Evolutionary conservation across 2,888 invertebrate species (phyloP), one percentile per base, ranked within the genome.

Genomic region (Hypercompe scribonia): DNA sequence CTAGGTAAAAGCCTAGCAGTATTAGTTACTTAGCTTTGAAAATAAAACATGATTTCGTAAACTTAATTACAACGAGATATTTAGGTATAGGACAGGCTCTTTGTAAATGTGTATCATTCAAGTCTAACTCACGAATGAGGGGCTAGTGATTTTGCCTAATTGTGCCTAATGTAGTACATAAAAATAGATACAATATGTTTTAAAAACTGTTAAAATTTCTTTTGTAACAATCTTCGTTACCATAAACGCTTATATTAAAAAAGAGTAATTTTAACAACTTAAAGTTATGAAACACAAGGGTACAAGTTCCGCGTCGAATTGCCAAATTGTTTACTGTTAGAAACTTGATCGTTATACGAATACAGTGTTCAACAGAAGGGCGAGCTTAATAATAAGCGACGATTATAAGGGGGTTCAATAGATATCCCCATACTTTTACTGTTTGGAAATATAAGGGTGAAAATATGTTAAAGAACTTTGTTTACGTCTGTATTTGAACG

Each of bases 321-420:
- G 73, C 78, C 70, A 82, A 86, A 89, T 89, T 91, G 89, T 91
- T 92, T 90, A 87, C 88, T 89, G 82, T 81, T 84, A 78, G 87
- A 86, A 89, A 89, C 86, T 88, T 86, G 89, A 89, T 88, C 86
- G 87, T 87, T 87, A 87, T 84, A 87, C 83, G 83, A 80, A 84
- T 87, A 87, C 89, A 89, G 87, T 88, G 88, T 86, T 78, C 84
- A 84, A 83, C 85, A 84, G 85, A 84, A 85, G 92, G 91, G 91
- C 78, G 89, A 81, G 90, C 87, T 91, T 90, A 90, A 93, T 91
- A 92, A 92, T 93, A 93, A 92, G 89, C 87, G 90, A 88, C 91
- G 90, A 92, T 92, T 93, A 93, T 87, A 87, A 90, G 87, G 89
- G 90, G 87, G 87, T 86, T 87, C 84, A 84, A 83, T 84, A 84